A percentile compares a stretch with the other conserved stretches of the same genome.
phyloP scores from a whole-genome alignment of 1,140 invertebrate genomes.

The Drosophila sulfurigaster region DNA sequence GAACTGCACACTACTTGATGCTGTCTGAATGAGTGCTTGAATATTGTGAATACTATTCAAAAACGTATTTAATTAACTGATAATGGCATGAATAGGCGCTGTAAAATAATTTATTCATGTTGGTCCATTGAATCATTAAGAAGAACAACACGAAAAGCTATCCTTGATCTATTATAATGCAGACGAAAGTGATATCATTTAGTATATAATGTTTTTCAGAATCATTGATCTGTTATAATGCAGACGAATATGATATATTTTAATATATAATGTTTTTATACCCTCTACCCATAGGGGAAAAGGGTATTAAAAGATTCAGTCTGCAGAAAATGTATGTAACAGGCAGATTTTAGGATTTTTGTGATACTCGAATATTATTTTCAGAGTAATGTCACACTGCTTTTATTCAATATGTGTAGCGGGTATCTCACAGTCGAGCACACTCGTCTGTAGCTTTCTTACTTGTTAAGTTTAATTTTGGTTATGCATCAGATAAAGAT shows the following conservation, averaged over 20 bases:
- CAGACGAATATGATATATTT: background rate
- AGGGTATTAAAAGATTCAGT: too few species aligned
- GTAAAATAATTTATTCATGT: background rate
- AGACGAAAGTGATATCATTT: background rate
- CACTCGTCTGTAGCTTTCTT: too few species aligned
- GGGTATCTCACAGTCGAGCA: too few species aligned
- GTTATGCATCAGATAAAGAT: too few species aligned
- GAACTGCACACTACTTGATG: conserved; percentile 27
- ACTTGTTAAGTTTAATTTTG: too few species aligned
- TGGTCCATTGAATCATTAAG: background rate
- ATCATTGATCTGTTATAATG: background rate
- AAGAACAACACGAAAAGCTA: background rate
- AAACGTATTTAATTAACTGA: conserved; percentile 6
- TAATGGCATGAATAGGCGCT: background rate
- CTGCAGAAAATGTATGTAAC: too few species aligned
- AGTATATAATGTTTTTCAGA: background rate
- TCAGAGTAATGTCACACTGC: too few species aligned
- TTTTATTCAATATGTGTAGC: too few species aligned
- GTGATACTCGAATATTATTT: too few species aligned
- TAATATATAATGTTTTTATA: too few species aligned
- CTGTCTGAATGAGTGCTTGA: background rate
- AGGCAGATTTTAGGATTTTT: too few species aligned
- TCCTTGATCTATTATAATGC: background rate
- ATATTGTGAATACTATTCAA: conserved; percentile 11
- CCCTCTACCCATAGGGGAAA: too few species aligned